phyloP scores from a whole-genome alignment of 37 sponge, comb jelly and placozoan genomes.

The Aplysina aerophoba region DNA sequence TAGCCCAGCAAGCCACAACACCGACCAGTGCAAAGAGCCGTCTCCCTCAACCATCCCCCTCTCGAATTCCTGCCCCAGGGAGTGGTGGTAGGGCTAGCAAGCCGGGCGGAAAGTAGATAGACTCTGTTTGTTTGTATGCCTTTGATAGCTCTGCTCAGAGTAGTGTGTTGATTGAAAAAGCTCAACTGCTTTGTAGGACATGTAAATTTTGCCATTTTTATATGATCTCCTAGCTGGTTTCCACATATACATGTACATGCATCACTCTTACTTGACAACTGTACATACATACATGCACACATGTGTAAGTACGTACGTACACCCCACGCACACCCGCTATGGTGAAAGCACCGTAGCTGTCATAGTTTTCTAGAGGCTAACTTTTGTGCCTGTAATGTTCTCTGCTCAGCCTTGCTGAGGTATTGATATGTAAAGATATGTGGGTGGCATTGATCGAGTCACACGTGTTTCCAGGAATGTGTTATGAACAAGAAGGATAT shows the following conservation, averaged over 20 bases:
- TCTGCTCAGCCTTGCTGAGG: too few species aligned
- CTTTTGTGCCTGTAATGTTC: too few species aligned
- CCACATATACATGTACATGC: background rate
- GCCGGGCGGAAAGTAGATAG: too few species aligned
- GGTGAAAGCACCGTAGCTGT: too few species aligned
- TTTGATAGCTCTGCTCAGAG: too few species aligned
- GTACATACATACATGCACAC: background rate
- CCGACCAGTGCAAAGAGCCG: background rate
- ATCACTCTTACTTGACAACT: background rate
- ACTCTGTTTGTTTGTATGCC: too few species aligned
- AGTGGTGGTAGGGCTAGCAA: background rate
- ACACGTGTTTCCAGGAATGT: too few species aligned
- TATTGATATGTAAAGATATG: background rate
- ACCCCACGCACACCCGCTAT: too few species aligned
- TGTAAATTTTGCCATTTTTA: background rate
- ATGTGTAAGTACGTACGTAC: background rate
- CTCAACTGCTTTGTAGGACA: background rate
- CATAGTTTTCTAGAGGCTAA: too few species aligned
- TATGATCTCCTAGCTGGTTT: background rate
- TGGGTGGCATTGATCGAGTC: too few species aligned
- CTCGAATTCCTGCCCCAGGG: constrained; percentile 8
- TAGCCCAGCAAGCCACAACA: background rate
- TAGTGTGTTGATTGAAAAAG: background rate
- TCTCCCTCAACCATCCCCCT: background rate
- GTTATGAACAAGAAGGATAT: too few species aligned